Percentiles rank a stretch among this genome's conserved stretches.
Conservation (phyloP, 2,113 vertebrate genomes). For the Lasiurus borealis region DNA sequence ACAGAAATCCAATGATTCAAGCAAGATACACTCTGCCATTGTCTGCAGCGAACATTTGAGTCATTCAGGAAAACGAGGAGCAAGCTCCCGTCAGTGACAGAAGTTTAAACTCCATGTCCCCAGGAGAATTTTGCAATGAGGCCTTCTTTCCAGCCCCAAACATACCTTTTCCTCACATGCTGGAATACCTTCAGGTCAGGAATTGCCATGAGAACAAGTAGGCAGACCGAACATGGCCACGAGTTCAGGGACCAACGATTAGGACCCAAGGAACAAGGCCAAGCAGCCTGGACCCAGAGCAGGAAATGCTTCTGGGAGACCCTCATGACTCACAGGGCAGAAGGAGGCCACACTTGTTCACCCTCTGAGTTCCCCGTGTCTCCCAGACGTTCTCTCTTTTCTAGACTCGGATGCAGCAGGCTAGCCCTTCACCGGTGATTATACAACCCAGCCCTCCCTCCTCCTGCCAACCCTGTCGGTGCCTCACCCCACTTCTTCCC, state of each 20-base stretch:
- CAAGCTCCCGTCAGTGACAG: slow-evolving; percentile 73
- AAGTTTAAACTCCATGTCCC: slow-evolving; percentile 50
- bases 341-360: not conserved
- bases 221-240: not conserved
- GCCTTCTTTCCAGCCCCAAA: not conserved
- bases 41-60: slow-evolving; percentile 86
- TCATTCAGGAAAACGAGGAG: slow-evolving; percentile 82
- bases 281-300: not conserved
- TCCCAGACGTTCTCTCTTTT: not conserved
- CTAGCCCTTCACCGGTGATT: not conserved
- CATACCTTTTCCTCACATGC: not conserved
- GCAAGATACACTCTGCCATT: slow-evolving; percentile 87
- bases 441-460: not conserved
- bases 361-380: not conserved
- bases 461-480: not conserved
- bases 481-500: not conserved
- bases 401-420: not conserved
- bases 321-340: not conserved
- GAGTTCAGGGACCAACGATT: not conserved
- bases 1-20: slow-evolving; percentile 86
- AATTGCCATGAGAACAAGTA: not conserved
- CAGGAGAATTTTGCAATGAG: slow-evolving; percentile 53
- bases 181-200: not conserved
- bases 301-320: not conserved
- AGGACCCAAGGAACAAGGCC: not conserved